Evolutionary conservation across 2,113 vertebrate genomes (phyloP).

Genomic region (Macrotus californicus): DNA sequence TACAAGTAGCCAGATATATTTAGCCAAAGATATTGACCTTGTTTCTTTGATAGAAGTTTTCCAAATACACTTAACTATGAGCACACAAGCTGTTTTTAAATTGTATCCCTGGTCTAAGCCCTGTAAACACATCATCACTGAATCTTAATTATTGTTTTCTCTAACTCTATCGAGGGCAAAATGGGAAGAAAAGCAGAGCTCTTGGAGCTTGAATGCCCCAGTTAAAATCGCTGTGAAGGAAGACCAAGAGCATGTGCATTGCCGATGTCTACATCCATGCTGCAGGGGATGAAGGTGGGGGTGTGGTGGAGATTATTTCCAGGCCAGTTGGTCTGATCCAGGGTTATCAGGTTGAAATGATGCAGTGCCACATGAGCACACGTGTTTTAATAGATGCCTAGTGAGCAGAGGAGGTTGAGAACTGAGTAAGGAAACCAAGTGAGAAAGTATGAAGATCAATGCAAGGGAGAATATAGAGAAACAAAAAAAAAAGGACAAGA

Average conservation of each 20-base stretch:
- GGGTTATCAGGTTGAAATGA: not conserved
- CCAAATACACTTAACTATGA: not conserved
- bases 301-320: not conserved
- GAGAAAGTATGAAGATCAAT: not conserved
- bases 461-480: not conserved
- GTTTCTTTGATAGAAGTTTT: not conserved
- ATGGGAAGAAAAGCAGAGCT: not conserved
- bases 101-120: not conserved
- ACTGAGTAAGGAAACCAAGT: not conserved
- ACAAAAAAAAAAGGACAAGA: not conserved
- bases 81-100: not conserved
- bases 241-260: not conserved
- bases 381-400: not conserved
- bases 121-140: not conserved
- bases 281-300: fast-evolving
- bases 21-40: not conserved
- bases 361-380: not conserved
- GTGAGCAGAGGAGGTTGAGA: not conserved
- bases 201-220: not conserved
- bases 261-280: too few species aligned
- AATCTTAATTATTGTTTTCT: not conserved
- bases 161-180: not conserved
- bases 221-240: not conserved
- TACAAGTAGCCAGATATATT: not conserved
- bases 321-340: too few species aligned